Evolutionary conservation across 2,113 vertebrate species (phyloP).

Genomic region (Urocolius indicus): DNA sequence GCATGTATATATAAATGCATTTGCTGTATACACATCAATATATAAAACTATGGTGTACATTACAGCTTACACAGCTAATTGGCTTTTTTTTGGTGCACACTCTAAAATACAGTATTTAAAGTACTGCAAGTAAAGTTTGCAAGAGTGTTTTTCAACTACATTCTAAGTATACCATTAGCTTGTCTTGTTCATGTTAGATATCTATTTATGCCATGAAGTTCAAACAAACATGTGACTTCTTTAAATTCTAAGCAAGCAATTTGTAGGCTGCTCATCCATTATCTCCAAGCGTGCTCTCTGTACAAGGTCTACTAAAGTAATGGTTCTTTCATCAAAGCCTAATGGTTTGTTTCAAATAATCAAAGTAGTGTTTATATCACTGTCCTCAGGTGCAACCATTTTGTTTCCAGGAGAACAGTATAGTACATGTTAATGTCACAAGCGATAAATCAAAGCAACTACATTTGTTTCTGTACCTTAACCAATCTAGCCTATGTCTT

Average conservation of each 20-base stretch:
- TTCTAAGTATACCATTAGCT: conserved; percentile 39
- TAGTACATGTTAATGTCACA: conserved; percentile 77
- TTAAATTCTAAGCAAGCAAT: conserved; percentile 77
- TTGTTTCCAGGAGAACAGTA: conserved; percentile 74
- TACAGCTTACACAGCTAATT: not conserved
- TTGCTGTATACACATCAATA: not conserved
- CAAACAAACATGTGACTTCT: conserved; percentile 72
- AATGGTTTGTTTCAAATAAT: conserved; percentile 85
- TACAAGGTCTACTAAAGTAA: conserved; percentile 71
- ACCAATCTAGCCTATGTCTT: conserved; percentile 63
- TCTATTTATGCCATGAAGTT: conserved; percentile 63
- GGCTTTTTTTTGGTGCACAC: not conserved
- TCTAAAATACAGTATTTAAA: conserved; percentile 13
- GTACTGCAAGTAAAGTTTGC: not conserved
- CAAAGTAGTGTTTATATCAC: conserved; percentile 81
- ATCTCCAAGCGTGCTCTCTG: conserved; percentile 59
- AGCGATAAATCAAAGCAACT: conserved; percentile 82
- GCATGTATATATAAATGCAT: not conserved
- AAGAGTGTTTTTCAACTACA: conserved; percentile 10
- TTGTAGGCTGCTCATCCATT: conserved; percentile 74
- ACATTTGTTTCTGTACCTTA: conserved; percentile 78
- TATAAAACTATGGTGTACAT: not conserved
- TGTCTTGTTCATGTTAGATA: conserved; percentile 47
- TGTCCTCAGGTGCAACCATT: conserved; percentile 82
- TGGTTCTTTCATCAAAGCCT: conserved; percentile 81